phyloP scores from a whole-genome alignment of 2,113 vertebrate genomes.

The Meleagris gallopavo region DNA sequence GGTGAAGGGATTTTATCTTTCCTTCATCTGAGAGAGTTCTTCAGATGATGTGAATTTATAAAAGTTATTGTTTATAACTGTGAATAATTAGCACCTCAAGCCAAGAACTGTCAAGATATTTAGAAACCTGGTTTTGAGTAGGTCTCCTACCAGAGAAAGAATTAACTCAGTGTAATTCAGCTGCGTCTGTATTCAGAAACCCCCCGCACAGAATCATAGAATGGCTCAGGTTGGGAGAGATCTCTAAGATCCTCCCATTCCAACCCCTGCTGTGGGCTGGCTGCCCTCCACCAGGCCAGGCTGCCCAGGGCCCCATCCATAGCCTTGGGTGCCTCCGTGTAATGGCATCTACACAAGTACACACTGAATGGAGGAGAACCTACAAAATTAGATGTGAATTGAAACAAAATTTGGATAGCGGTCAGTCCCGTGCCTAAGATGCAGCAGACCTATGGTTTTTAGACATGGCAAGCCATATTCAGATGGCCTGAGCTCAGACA shows the following conservation, averaged over 20 bases:
- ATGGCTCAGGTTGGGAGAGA: too few species aligned
- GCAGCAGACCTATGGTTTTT: not conserved
- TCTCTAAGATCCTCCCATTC: too few species aligned
- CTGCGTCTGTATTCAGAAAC: not conserved
- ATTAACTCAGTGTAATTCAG: not conserved
- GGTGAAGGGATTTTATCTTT: not conserved
- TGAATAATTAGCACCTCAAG: not conserved
- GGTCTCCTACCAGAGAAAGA: not conserved
- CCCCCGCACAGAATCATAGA: not conserved
- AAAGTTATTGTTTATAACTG: not conserved
- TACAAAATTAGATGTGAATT: not conserved
- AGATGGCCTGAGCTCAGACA: not conserved
- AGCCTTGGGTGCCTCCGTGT: too few species aligned
- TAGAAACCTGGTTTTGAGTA: not conserved
- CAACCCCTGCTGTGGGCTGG: too few species aligned
- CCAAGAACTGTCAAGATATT: not conserved
- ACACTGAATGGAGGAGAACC: constrained; percentile 28
- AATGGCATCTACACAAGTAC: not conserved
- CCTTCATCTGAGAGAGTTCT: not conserved
- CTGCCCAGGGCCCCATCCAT: too few species aligned
- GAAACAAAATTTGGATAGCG: not conserved
- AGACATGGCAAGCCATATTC: fast-evolving
- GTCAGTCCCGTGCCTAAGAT: not conserved
- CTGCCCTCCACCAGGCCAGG: too few species aligned
- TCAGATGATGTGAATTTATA: not conserved